A percentile compares a stretch with the other conserved stretches of the same genome.
Evolutionary conservation across 2,797 vertebrate species (phyloP).

Genomic region (Erethizon dorsatum): DNA sequence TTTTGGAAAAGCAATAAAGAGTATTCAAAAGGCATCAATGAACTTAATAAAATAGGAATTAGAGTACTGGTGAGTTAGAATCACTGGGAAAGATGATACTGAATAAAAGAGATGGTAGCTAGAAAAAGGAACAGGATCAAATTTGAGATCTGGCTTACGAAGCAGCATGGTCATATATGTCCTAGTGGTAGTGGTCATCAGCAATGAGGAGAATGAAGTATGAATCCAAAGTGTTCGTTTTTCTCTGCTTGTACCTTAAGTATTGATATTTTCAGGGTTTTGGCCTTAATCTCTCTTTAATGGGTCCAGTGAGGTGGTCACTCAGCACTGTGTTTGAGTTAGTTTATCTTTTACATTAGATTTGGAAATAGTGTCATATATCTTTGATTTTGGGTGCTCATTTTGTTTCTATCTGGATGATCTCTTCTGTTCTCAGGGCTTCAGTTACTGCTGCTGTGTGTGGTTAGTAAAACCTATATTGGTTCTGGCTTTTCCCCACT

Average conservation of each 20-base stretch:
- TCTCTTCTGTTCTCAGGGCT: not conserved
- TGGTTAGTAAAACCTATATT: not conserved
- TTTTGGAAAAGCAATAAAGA: conserved; percentile 50
- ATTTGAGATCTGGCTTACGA: conserved; percentile 2
- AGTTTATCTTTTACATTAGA: conserved; percentile 40
- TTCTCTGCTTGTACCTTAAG: conserved; percentile 23
- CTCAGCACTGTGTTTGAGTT: not conserved
- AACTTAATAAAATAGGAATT: conserved; percentile 40
- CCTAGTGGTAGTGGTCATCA: not conserved
- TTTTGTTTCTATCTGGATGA: not conserved
- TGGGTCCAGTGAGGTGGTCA: conserved; percentile 9
- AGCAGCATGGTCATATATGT: not conserved
- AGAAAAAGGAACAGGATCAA: not conserved
- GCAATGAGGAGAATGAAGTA: conserved; percentile 39
- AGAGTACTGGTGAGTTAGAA: not conserved
- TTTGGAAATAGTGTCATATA: conserved; percentile 12
- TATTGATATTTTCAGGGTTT: conserved; percentile 39
- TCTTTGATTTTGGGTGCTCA: not conserved
- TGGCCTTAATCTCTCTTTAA: not conserved
- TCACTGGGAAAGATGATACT: not conserved
- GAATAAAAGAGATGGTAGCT: conserved; percentile 10
- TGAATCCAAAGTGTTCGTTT: conserved; percentile 7
- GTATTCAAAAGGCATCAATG: conserved; percentile 1
- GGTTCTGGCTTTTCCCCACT: not conserved
- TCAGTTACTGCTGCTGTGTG: not conserved